Evolutionary conservation across 1,140 invertebrate genomes (phyloP).

Genomic region (Holotrichia oblita): DNA sequence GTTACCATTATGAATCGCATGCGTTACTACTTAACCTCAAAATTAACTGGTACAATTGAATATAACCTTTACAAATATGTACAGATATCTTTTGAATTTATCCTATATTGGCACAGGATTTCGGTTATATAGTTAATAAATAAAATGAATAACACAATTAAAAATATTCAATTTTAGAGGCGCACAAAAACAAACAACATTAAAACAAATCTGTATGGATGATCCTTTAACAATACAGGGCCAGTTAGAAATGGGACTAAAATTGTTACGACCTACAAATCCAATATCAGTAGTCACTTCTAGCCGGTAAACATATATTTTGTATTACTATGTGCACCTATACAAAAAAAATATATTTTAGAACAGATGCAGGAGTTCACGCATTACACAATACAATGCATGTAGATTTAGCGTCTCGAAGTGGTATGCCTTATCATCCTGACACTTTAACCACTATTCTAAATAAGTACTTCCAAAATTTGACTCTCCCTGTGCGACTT

Average conservation of each 20-base stretch:
- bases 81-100: slow-evolving; percentile 68
- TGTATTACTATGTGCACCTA: slow-evolving; percentile 22
- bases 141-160: neutral
- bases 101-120: slow-evolving; percentile 71
- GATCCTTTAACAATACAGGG: slow-evolving; percentile 73
- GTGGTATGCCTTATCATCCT: slow-evolving; percentile 63
- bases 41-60: neutral
- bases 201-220: slow-evolving; percentile 62
- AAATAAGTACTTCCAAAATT: slow-evolving; percentile 68
- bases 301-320: slow-evolving; percentile 66
- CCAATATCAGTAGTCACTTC: slow-evolving; percentile 66
- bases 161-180: slow-evolving; percentile 60
- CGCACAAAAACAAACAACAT: slow-evolving; percentile 64
- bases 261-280: slow-evolving; percentile 62
- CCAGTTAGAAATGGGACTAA: slow-evolving; percentile 68
- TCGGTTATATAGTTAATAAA: slow-evolving; percentile 60
- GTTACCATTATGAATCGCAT: slow-evolving; percentile 31
- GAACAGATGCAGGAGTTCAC: slow-evolving; percentile 79
- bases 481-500: slow-evolving; percentile 66
- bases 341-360: slow-evolving; percentile 56
- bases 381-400: slow-evolving; percentile 71
- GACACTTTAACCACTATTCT: slow-evolving; percentile 61
- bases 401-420: slow-evolving; percentile 66
- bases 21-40: slow-evolving; percentile 39
- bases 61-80: slow-evolving; percentile 59